These are phyloP conservation scores for Benitochromis conjunctus DNA, from an alignment of 2,113 vertebrate species.

Conservation along the genomic window DNA sequence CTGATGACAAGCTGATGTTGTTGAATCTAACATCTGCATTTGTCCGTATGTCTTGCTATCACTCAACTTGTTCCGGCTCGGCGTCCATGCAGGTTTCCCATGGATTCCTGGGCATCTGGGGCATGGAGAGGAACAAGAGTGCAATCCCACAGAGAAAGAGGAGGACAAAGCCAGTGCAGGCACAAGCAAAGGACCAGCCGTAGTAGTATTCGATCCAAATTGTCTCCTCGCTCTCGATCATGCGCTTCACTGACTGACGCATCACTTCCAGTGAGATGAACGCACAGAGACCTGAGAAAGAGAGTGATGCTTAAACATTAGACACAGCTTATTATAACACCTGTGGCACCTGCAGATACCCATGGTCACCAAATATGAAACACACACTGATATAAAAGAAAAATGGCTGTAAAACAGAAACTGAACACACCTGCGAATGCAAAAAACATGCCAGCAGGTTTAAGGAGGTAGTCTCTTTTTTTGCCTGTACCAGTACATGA, in stretches of 20 bases:
- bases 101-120: slow-evolving; percentile 93
- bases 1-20: not conserved
- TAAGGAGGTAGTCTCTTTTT: slow-evolving; percentile 85
- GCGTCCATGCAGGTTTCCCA: slow-evolving; percentile 99
- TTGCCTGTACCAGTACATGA: slow-evolving; percentile 80
- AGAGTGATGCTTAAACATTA: not conserved
- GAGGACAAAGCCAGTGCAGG: slow-evolving; percentile 83
- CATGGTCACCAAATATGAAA: not conserved
- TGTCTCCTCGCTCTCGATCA: slow-evolving; percentile 92
- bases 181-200: slow-evolving; percentile 91
- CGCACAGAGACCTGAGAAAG: slow-evolving; percentile 84
- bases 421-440: slow-evolving; percentile 83
- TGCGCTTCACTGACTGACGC: slow-evolving; percentile 93
- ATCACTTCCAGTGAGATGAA: slow-evolving; percentile 94
- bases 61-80: slow-evolving; percentile 79
- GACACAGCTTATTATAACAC: not conserved
- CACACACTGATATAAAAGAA: not conserved
- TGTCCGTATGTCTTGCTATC: not conserved
- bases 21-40: not conserved
- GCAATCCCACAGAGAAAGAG: slow-evolving; percentile 85
- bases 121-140: slow-evolving; percentile 90
- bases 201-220: slow-evolving; percentile 88
- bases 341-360: not conserved
- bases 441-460: slow-evolving; percentile 93
- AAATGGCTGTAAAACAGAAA: not conserved